Evolutionary conservation across 2,797 vertebrate species (phyloP).

Genomic region (Sciurus carolinensis): DNA sequence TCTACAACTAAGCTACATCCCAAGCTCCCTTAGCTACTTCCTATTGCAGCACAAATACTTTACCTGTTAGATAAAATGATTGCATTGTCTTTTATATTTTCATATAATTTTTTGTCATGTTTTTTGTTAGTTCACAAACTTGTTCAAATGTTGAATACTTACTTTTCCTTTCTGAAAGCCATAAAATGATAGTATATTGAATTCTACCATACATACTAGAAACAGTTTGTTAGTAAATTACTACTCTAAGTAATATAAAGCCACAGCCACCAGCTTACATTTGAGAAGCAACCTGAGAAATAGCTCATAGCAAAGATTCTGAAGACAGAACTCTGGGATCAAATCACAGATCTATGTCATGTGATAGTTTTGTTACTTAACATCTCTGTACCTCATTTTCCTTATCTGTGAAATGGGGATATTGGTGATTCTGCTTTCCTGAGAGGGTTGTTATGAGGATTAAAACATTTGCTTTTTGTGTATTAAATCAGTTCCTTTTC

Average conservation of each 20-base stretch:
- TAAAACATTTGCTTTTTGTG: conserved; percentile 8
- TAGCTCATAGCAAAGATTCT: neutral
- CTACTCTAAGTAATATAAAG: neutral
- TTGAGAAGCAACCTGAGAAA: neutral
- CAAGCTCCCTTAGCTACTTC: neutral
- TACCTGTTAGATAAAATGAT: conserved; percentile 1
- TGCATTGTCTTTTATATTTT: conserved; percentile 5
- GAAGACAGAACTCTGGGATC: neutral
- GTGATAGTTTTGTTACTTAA: neutral
- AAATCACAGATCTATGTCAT: neutral
- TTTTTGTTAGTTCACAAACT: neutral
- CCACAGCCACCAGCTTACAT: neutral
- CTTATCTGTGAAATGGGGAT: neutral
- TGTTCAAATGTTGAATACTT: conserved; percentile 16
- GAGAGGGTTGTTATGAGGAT: neutral
- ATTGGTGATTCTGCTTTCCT: neutral
- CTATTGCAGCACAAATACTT: neutral
- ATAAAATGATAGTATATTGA: neutral
- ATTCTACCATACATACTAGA: neutral
- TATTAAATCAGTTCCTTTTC: conserved; percentile 28
- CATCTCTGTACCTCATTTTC: neutral
- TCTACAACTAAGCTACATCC: too few relatives aligned
- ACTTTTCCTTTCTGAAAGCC: conserved; percentile 23
- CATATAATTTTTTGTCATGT: conserved; percentile 32
- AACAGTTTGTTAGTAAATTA: neutral